Evolutionary conservation across 2,888 invertebrate genomes (phyloP).

Genomic region (Lasioglossum calceatum): DNA sequence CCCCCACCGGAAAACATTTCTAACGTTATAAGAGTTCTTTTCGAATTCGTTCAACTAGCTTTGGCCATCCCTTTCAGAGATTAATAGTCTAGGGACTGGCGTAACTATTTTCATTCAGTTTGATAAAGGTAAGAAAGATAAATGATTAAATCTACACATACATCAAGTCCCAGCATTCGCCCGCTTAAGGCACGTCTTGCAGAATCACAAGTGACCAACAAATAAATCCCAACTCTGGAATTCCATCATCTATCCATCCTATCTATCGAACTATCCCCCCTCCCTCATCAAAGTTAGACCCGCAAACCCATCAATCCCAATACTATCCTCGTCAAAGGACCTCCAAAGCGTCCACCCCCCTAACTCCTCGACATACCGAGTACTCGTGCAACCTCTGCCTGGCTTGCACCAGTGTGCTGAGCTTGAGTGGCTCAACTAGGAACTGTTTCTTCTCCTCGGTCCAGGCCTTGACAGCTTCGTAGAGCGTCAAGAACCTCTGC

Average conservation of each 20-base stretch:
- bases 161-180: not conserved
- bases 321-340: not conserved
- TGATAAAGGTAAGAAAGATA: too few species aligned
- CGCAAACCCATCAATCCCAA: not conserved
- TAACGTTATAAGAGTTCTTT: not conserved
- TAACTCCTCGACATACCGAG: slow-evolving; percentile 86
- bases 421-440: slow-evolving; percentile 91
- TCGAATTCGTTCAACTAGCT: not conserved
- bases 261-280: not conserved
- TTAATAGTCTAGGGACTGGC: not conserved
- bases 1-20: slow-evolving; percentile 8
- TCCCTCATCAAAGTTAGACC: not conserved
- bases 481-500: slow-evolving; percentile 93
- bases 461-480: slow-evolving; percentile 94
- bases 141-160: too few species aligned
- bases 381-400: slow-evolving; percentile 95
- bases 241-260: not conserved
- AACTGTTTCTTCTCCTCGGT: slow-evolving; percentile 92
- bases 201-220: too few species aligned
- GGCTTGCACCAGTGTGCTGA: slow-evolving; percentile 92
- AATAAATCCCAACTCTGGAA: not conserved
- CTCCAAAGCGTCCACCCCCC: not conserved
- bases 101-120: not conserved
- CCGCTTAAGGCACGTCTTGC: not conserved
- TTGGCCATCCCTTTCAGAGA: not conserved